Conservation (phyloP, 2,888 invertebrate genomes). For the Aphidoletes aphidimyza region DNA sequence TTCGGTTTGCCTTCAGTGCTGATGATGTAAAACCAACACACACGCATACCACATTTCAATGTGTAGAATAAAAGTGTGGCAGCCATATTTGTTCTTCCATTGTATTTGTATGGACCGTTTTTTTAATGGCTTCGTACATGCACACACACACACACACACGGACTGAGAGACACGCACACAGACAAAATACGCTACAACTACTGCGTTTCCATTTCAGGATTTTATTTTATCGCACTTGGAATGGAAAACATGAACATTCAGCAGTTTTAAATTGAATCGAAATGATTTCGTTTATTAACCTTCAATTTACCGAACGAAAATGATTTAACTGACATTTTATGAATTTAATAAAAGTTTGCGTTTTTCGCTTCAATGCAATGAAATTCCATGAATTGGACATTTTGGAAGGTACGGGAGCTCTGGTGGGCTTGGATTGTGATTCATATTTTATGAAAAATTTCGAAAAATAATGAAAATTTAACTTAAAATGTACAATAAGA, state of each 20-base stretch:
- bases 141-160: background rate
- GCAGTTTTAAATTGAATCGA: slow-evolving; percentile 48
- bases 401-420: too few species aligned
- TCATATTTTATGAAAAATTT: too few species aligned
- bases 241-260: slow-evolving; percentile 23
- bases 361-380: too few species aligned
- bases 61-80: background rate
- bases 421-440: too few species aligned
- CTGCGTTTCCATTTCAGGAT: slow-evolving; percentile 44
- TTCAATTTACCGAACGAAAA: background rate
- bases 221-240: slow-evolving; percentile 18
- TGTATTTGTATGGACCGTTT: slow-evolving; percentile 20
- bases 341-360: too few species aligned
- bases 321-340: too few species aligned
- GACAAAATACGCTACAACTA: too few species aligned
- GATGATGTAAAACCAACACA: slow-evolving; percentile 11
- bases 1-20: background rate
- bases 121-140: slow-evolving; percentile 34
- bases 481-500: too few species aligned
- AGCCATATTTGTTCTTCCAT: slow-evolving; percentile 19
- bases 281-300: slow-evolving; percentile 46
- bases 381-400: too few species aligned
- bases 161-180: background rate
- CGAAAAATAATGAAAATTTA: too few species aligned
- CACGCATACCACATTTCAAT: background rate